phyloP scores from a whole-genome alignment of 2,797 vertebrate species.

The Momotus momota region DNA sequence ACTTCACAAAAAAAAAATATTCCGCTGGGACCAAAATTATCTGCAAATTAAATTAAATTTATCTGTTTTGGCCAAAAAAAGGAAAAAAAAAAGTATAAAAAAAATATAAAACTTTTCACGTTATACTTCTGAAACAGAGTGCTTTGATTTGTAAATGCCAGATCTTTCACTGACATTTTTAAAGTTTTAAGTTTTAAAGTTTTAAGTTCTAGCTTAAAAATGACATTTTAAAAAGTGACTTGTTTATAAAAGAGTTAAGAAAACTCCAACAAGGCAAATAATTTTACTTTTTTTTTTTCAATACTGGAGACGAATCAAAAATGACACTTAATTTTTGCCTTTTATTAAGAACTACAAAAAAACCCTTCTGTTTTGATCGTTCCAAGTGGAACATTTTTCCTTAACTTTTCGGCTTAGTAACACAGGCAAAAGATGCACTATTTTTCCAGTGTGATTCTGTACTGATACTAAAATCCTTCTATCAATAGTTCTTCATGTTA shows the following conservation, averaged over 20 bases:
- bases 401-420: neutral
- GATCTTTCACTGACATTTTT: constrained; percentile 16
- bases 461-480: neutral
- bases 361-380: neutral
- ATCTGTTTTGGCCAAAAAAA: neutral
- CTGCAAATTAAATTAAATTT: neutral
- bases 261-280: neutral
- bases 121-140: constrained; percentile 12
- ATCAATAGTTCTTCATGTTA: neutral
- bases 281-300: neutral
- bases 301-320: neutral
- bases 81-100: neutral
- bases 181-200: neutral
- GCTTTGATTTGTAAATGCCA: constrained; percentile 47
- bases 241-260: constrained; percentile 5
- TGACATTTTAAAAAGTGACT: neutral
- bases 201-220: constrained; percentile 14
- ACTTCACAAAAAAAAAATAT: neutral
- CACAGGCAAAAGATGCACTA: fast-evolving
- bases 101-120: neutral
- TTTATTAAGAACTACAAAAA: neutral
- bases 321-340: neutral
- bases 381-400: neutral
- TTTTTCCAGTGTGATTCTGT: neutral
- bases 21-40: neutral